Evolutionary conservation across 1,140 invertebrate genomes (phyloP).

Genomic region (Zaprionus tsacasi): DNA sequence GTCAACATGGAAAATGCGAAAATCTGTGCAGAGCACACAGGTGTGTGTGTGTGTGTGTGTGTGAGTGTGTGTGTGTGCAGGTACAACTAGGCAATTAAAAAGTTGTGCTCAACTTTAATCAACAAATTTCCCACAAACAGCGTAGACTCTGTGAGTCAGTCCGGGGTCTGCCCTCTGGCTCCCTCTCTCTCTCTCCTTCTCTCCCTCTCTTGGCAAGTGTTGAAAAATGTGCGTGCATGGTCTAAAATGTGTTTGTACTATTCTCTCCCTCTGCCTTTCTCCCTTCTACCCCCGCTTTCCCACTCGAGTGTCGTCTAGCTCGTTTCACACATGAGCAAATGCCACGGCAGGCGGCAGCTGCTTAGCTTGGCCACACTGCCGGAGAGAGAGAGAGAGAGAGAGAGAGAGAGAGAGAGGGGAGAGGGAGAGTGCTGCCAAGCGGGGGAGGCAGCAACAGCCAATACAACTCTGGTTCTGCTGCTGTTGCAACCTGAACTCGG

Average conservation of each 20-base stretch:
- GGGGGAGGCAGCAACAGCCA: too few relatives aligned
- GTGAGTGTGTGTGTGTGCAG: background rate
- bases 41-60: background rate
- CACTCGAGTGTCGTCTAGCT: constrained; percentile 30
- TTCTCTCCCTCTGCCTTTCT: background rate
- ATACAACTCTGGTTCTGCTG: constrained; percentile 34
- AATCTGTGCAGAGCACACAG: background rate
- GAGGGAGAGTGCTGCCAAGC: background rate
- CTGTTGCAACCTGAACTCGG: constrained; percentile 2
- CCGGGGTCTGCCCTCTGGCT: background rate
- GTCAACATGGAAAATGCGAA: constrained; percentile 25
- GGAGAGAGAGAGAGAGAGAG: background rate
- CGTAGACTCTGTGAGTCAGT: background rate
- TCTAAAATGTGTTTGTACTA: constrained; percentile 34
- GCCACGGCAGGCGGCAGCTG: constrained; percentile 30
- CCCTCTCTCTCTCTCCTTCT: background rate
- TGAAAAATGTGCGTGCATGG: constrained; percentile 64
- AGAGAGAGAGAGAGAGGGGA: background rate
- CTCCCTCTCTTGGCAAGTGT: background rate
- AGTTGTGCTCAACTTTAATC: constrained; percentile 77
- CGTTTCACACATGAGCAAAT: constrained; percentile 68
- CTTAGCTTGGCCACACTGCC: constrained; percentile 44
- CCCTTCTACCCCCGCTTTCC: too few relatives aligned
- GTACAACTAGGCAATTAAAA: constrained; percentile 74
- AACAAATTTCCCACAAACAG: constrained; percentile 72